Evolutionary conservation across 2,113 vertebrate genomes (phyloP), one percentile per base, ranked within the genome.

Genomic region (Planiliza haematocheilus): DNA sequence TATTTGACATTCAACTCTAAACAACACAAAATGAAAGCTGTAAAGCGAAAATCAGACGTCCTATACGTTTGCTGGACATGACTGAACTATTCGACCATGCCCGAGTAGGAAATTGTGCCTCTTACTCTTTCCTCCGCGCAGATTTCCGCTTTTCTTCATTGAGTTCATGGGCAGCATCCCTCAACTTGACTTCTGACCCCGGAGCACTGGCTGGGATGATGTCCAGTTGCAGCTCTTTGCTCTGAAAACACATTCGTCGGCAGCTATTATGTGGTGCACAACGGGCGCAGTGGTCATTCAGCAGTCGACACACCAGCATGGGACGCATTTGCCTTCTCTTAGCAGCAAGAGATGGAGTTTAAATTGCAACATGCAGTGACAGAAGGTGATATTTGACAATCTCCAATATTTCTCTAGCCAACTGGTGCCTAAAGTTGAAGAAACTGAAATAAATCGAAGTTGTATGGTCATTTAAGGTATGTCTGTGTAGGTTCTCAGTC

Each of bases 131-230:
- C 85, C 98, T 95, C 82, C 97, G 95, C 11, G 98, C 98, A 13
- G 98, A 99, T 74, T 99, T 99, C 64, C 98, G 94, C 75, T 97
- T 99, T 85, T 99, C 98, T 85, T 99, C 98, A 0, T 99, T 99
- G 73, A 99, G 97, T 50, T 99, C 98, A 74, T 98, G 97, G 72
- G 96, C 96, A 17, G 97, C 97, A 65, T 99, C 98, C 0, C 98
- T 95, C 60, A 99, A 93, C 77, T 99, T 99, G 91, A 99, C 96
- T 94, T 99, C 98, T 91, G 95, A 99, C 88, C 97, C 97, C 0
- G 97, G 97, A 68, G 96, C 94, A 60, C 95, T 98, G 86, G 97
- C 96, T 17, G 98, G 98, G 86, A 99, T 98, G 83, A 99, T 99
- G 87, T 99, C 97, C 82, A 99, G 89, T 88, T 99, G 98, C 57